Evolutionary conservation across 1,140 invertebrate species (phyloP).

Genomic region (Trichonephila clavata): DNA sequence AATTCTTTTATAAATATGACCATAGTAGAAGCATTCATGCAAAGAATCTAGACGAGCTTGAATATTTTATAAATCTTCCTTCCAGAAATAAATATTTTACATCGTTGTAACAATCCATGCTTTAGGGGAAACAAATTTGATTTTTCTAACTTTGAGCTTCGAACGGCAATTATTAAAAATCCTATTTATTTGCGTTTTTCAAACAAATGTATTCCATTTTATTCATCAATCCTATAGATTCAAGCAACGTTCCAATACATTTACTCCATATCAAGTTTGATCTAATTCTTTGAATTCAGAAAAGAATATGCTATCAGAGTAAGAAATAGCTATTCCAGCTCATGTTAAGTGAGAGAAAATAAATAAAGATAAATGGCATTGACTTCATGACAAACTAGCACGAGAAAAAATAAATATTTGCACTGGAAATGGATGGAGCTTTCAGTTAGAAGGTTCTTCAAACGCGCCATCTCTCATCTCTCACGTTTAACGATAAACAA

Average conservation of each 20-base stretch:
- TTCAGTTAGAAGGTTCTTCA: background rate
- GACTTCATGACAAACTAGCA: background rate
- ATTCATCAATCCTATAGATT: too few relatives aligned
- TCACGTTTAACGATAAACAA: constrained; percentile 26
- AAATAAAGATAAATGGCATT: constrained; percentile 17
- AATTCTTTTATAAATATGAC: too few relatives aligned
- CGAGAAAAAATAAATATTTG: constrained; percentile 13
- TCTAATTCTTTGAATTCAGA: background rate
- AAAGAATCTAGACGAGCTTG: too few relatives aligned
- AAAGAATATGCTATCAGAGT: background rate
- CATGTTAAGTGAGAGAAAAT: constrained; percentile 1
- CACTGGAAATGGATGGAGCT: background rate
- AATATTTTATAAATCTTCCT: too few relatives aligned
- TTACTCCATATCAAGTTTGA: background rate
- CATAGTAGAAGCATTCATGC: too few relatives aligned
- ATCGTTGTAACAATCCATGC: too few relatives aligned
- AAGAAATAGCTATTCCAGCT: background rate
- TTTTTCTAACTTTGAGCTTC: too few relatives aligned
- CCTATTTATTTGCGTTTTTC: too few relatives aligned
- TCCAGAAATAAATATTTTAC: too few relatives aligned
- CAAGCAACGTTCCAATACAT: background rate
- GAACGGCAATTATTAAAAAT: too few relatives aligned
- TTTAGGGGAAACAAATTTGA: too few relatives aligned
- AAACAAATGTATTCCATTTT: too few relatives aligned
- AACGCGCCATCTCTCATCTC: constrained; percentile 21